Base-by-base conservation (phyloP, 1,140 invertebrate species). In the Drosophila bifasciata region DNA sequence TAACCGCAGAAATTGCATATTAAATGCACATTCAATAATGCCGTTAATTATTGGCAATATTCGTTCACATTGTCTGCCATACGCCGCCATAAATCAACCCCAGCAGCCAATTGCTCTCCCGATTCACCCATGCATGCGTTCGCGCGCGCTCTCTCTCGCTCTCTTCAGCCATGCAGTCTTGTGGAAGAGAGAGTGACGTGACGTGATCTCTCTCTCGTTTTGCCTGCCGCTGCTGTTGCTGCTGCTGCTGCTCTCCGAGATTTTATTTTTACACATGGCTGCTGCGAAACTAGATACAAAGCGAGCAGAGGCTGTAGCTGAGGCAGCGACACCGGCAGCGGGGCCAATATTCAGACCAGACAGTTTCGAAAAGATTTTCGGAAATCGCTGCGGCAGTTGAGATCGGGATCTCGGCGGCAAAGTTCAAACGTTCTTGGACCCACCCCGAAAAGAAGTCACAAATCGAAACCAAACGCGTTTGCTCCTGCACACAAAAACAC, bases 241-340 rank as follows among this genome's bases (percentile, higher is more conserved):
- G 25, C 21, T 48, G 44, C 57, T 28, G 41, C 15, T 39, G 49
- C 67, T 55, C 85, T 78, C 83, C 61, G 57, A 66, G 63, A 79
- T 79, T 88, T 89, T 88, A 88, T 88, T 88, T 88, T 88, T 88
- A 88, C 83, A 88, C 79, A 83, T 67, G 83, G 59, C 83, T 77
- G 66, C 69, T 74, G 83, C 83, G 83, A 86, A 86, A 86, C 83
- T 88, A 86, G 81, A 86, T 86, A 88, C 81, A 86, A 25, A 44
- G 43, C 63, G 60, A 19, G 52, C 74, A 19, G 57, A 53, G 53
- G 58, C 48, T 53, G 46, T 32, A 44, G 58, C 49, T 53, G 46
- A 36, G 57, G 48, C 74, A 16, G 53, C 44, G 53, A 53, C 49
- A 44, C 43, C 17, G 57, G 57, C 53, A 40, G 61, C 61, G 23